Evolutionary conservation across 2,113 vertebrate species (phyloP), one percentile per base, ranked within the genome.

Genomic region (Pachycephala philippinensis): DNA sequence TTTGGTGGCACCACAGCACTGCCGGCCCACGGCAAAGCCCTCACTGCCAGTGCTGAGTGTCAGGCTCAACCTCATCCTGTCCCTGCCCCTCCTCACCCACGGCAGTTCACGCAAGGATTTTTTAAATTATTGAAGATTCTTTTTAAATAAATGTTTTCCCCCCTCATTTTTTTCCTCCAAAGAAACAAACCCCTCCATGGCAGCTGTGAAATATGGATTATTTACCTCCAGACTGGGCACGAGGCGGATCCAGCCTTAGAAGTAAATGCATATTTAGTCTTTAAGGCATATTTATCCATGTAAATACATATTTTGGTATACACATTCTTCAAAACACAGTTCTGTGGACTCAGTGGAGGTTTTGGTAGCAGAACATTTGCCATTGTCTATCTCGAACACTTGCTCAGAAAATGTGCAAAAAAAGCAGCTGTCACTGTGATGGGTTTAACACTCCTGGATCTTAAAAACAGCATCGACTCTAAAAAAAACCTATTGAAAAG

Each of bases 281-380:
- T 97, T 97, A 97, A 97, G 97, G 97, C 97, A 97, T 91, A 70
- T 88, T 95, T 78, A 59, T 66, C 95, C 81, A 50, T 19, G 90
- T 76, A 84, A 87, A 87, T 86, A 92, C 39, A 56, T 47, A 47
- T 93, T 97, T 97, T 95, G 96, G 95, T 94, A 91, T 60, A 95
- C 77, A 93, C 94, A 84, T 91, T 96, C 95, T 82, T 93, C 84
- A 17, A 5, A 56, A 68, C 95, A 95, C 95, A 94, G 83, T 85
- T 92, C 50, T 9, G 56, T 92, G 95, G 95, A n/a, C 65, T 69
- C 80, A 17, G 60, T 4, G 26, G 90, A 81, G 93, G 65, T 95
- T 97, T 93, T 87, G 91, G 93, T 86, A 86, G 93, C 77, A 31
- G 78, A 76, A 83, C 69, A 11, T 90, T 93, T 84, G 42, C 74